A percentile compares a stretch with the other conserved stretches of the same genome.
These are phyloP conservation scores for Crypturellus tataupa DNA, from an alignment of 2,797 vertebrate species.

Conservation along the genomic window DNA sequence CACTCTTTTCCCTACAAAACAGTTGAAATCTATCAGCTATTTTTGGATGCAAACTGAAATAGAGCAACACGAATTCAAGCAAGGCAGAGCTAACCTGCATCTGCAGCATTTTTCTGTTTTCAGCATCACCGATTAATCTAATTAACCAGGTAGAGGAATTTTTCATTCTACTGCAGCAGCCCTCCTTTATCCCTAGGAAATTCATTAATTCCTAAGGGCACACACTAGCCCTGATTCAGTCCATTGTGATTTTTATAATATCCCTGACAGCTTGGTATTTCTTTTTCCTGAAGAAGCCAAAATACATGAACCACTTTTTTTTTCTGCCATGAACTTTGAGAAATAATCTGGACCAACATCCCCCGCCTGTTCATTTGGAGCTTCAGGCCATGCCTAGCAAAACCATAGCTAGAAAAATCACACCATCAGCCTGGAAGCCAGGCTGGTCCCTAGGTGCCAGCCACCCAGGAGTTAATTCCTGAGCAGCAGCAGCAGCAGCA, in stretches of 20 bases:
- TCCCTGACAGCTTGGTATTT: background rate
- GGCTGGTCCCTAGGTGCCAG: conserved; percentile 13
- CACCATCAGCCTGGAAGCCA: background rate
- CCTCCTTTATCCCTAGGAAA: background rate
- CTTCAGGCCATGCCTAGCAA: background rate
- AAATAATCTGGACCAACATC: background rate
- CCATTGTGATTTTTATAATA: background rate
- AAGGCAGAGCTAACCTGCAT: conserved; percentile 66
- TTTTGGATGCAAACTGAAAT: conserved; percentile 66
- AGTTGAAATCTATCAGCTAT: conserved; percentile 57
- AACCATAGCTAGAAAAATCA: background rate
- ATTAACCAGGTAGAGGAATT: conserved; percentile 57
- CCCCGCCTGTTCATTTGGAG: background rate
- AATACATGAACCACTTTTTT: conserved; percentile 5
- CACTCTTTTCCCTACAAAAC: conserved; percentile 55
- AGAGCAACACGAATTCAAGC: conserved; percentile 38
- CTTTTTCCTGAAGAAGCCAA: conserved; percentile 19
- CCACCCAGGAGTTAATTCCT: conserved; percentile 56
- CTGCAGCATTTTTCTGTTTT: conserved; percentile 60
- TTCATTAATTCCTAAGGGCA: background rate
- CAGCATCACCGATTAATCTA: conserved; percentile 36
- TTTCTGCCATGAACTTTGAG: conserved; percentile 18
- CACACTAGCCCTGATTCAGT: background rate
- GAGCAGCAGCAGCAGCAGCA: conserved; percentile 61
- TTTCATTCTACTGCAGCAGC: conserved; percentile 17